Percentiles rank a stretch among this genome's conserved stretches.
These are phyloP conservation scores for Hedya salicella DNA, from an alignment of 2,888 invertebrate species.

Conservation along the genomic window DNA sequence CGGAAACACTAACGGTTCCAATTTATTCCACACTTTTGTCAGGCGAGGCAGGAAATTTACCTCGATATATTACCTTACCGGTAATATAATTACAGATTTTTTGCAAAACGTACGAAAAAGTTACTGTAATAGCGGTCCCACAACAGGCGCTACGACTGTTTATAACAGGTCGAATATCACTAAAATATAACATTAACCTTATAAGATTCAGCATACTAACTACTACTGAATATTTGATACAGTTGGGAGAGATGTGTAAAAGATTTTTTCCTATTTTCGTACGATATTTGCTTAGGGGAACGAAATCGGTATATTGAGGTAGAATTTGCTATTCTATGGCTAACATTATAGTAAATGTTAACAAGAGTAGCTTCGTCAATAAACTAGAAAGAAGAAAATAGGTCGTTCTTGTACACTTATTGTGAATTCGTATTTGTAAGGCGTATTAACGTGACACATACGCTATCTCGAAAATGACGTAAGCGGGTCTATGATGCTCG, in stretches of 20 bases:
- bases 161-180: slow-evolving; percentile 29
- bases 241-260: not conserved
- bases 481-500: too few species aligned
- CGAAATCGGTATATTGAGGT: slow-evolving; percentile 13
- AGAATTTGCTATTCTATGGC: slow-evolving; percentile 23
- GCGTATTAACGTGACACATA: not conserved
- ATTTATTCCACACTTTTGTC: too few species aligned
- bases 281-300: not conserved
- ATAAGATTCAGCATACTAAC: not conserved
- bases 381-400: slow-evolving; percentile 13
- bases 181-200: slow-evolving; percentile 13
- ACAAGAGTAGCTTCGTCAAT: slow-evolving; percentile 11
- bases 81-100: not conserved
- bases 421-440: too few species aligned
- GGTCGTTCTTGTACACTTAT: not conserved
- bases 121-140: not conserved
- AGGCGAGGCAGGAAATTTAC: too few species aligned
- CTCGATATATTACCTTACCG: too few species aligned
- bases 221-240: not conserved
- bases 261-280: not conserved
- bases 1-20: too few species aligned
- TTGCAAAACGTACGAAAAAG: not conserved
- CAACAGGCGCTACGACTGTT: not conserved
- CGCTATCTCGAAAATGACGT: too few species aligned
- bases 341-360: slow-evolving; percentile 30